Conservation (phyloP, 92 coral and sea anemone genomes). For the Epizoanthus stellaris region DNA sequence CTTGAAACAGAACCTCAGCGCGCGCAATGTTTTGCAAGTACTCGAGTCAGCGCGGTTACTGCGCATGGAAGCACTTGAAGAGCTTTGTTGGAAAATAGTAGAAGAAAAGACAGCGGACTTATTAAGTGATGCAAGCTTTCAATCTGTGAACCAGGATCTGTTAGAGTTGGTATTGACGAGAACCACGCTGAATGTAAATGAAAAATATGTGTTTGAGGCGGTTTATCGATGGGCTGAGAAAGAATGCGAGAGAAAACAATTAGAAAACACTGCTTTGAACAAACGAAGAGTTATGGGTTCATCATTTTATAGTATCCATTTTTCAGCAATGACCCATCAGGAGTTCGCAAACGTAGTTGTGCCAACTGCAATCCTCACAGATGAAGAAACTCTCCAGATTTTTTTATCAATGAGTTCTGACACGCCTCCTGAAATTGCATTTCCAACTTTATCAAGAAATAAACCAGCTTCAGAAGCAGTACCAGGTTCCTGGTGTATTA, state of each 20-base stretch:
- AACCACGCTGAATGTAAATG: background rate
- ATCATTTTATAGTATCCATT: constrained; percentile 7
- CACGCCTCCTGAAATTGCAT: background rate
- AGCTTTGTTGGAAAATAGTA: constrained; percentile 6
- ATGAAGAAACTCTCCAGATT: constrained; percentile 18
- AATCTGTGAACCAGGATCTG: background rate
- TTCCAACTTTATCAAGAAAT: background rate
- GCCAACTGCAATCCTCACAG: constrained; percentile 28
- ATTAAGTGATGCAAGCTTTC: constrained; percentile 9
- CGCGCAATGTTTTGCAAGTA: background rate
- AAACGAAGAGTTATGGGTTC: constrained; percentile 39
- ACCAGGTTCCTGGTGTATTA: constrained; percentile 2
- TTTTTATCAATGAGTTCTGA: constrained; percentile 3
- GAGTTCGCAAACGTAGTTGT: constrained; percentile 30
- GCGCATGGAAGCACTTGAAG: constrained; percentile 10
- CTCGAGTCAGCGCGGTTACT: background rate
- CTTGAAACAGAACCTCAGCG: background rate
- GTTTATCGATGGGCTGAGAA: constrained; percentile 4
- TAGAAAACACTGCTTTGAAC: background rate
- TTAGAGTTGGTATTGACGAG: constrained; percentile 10
- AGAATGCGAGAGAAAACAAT: background rate
- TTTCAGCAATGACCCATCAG: constrained; percentile 36
- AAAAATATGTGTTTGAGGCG: background rate
- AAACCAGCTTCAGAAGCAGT: background rate
- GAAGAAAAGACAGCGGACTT: background rate